phyloP scores from a whole-genome alignment of 2,113 vertebrate genomes.

The Microtus oregoni region DNA sequence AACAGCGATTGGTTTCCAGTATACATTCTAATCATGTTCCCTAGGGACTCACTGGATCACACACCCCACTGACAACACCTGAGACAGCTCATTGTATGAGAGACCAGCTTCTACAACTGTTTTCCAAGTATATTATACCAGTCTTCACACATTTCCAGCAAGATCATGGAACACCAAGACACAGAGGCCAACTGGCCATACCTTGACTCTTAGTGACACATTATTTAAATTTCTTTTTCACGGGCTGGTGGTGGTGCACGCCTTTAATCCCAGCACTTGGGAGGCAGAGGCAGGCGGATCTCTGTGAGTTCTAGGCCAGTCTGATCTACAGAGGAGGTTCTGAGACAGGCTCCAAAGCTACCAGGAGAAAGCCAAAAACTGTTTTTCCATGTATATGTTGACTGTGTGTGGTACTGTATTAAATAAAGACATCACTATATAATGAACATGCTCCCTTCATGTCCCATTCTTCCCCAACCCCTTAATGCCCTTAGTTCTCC shows the following conservation, averaged over 20 bases:
- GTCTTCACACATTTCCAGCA: not conserved
- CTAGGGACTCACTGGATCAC: not conserved
- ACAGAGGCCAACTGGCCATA: not conserved
- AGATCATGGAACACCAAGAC: constrained; percentile 21
- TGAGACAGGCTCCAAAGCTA: too few relatives aligned
- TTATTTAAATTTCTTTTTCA: not conserved
- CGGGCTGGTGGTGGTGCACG: too few relatives aligned
- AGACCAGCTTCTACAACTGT: constrained; percentile 7
- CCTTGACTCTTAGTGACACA: not conserved
- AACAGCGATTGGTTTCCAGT: not conserved
- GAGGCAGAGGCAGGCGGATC: too few relatives aligned
- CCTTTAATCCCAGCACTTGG: too few relatives aligned
- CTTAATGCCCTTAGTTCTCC: not conserved
- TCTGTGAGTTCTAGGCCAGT: too few relatives aligned
- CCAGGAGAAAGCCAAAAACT: too few relatives aligned
- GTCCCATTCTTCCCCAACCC: not conserved
- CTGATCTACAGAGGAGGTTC: too few relatives aligned
- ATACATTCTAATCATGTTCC: not conserved
- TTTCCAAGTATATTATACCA: not conserved
- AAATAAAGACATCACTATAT: not conserved
- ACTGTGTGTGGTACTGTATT: not conserved
- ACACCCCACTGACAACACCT: not conserved
- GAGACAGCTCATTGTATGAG: not conserved
- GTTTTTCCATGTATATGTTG: not conserved
- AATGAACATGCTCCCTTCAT: not conserved